phyloP scores from a whole-genome alignment of 2,113 vertebrate genomes.

The Eclectus roratus region DNA sequence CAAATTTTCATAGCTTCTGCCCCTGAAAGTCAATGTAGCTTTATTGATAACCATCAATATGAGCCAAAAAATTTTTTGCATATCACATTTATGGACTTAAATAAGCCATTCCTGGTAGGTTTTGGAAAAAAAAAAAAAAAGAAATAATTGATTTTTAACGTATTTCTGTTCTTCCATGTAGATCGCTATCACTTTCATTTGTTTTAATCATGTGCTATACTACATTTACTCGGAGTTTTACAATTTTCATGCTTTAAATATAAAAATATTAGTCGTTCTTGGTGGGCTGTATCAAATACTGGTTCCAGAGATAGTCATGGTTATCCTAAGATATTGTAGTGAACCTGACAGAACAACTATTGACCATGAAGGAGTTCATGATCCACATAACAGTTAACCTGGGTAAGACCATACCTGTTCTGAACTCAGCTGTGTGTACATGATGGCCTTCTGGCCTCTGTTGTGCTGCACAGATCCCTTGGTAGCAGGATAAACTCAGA shows the following conservation, averaged over 20 bases:
- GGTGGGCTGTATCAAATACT: neutral
- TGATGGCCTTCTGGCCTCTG: neutral
- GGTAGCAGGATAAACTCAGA: neutral
- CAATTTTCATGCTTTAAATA: neutral
- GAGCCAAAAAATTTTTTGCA: neutral
- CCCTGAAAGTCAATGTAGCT: neutral
- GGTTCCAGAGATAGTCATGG: neutral
- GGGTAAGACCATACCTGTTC: fast-evolving
- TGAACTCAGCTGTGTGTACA: fast-evolving
- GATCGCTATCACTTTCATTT: neutral
- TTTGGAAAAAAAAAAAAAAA: neutral
- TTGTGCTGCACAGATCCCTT: fast-evolving
- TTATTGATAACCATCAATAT: neutral
- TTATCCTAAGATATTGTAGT: neutral
- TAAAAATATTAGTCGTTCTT: neutral
- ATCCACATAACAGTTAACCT: neutral
- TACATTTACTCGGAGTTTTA: neutral
- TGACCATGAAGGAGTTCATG: fast-evolving
- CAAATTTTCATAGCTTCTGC: neutral
- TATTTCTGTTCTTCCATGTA: neutral
- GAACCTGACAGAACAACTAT: neutral
- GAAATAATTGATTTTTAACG: neutral
- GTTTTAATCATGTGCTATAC: neutral
- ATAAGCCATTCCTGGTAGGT: neutral
- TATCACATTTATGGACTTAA: neutral